A percentile compares a stretch with the other conserved stretches of the same genome.
phyloP scores from a whole-genome alignment of 2,113 vertebrate species.

The Etia nguti region DNA sequence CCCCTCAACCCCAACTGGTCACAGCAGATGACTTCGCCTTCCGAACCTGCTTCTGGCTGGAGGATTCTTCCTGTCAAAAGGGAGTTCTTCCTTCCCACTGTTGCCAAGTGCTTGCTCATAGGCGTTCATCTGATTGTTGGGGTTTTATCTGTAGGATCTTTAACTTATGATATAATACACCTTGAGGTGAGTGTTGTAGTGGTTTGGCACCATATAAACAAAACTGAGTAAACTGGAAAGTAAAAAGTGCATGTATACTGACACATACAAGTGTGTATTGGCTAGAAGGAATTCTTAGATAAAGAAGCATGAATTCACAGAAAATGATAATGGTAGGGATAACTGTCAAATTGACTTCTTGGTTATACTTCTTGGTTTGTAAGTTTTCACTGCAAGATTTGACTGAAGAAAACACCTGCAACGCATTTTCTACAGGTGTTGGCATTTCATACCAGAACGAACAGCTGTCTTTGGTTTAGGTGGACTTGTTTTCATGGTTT shows the following conservation, averaged over 20 bases:
- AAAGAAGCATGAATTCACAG: not conserved
- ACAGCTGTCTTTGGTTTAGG: not conserved
- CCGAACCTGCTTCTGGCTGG: not conserved
- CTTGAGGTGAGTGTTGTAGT: not conserved
- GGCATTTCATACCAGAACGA: not conserved
- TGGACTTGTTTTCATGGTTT: not conserved
- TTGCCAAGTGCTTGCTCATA: not conserved
- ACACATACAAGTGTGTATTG: not conserved
- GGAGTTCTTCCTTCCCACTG: not conserved
- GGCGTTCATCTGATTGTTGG: not conserved
- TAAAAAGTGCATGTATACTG: not conserved
- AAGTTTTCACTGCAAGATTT: not conserved
- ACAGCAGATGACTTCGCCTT: not conserved
- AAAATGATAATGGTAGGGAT: not conserved
- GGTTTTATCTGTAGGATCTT: not conserved
- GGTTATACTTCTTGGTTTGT: not conserved
- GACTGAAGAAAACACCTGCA: not conserved
- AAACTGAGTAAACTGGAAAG: not conserved
- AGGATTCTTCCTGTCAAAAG: not conserved
- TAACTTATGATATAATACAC: not conserved
- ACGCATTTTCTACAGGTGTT: not conserved
- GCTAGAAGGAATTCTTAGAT: not conserved
- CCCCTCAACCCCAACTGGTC: not conserved
- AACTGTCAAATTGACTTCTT: not conserved
- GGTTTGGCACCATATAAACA: not conserved